phyloP scores from a whole-genome alignment of 1,140 invertebrate species.

The Atta texana region DNA sequence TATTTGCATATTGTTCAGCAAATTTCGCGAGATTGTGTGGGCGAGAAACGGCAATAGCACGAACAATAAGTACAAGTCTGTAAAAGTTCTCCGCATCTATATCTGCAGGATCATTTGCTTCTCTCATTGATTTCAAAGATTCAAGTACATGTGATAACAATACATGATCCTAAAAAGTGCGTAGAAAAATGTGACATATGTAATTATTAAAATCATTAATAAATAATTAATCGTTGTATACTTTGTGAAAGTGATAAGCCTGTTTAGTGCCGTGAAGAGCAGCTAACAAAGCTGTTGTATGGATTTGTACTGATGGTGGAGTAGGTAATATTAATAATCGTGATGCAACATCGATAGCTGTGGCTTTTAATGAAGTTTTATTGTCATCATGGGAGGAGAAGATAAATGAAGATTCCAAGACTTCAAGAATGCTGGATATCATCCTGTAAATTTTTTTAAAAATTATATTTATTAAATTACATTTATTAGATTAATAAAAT shows the following conservation, averaged over 20 bases:
- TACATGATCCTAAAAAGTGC: slow-evolving; percentile 90
- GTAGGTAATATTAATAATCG: slow-evolving; percentile 94
- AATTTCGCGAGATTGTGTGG: slow-evolving; percentile 94
- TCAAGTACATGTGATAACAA: slow-evolving; percentile 92
- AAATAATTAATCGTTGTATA: slow-evolving; percentile 72
- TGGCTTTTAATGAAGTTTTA: slow-evolving; percentile 85
- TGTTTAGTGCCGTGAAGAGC: slow-evolving; percentile 91
- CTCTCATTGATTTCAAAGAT: slow-evolving; percentile 89
- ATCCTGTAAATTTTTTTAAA: slow-evolving; percentile 86
- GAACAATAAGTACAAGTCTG: slow-evolving; percentile 93
- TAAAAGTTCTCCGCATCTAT: slow-evolving; percentile 97
- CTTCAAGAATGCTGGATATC: slow-evolving; percentile 91
- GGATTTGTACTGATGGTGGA: slow-evolving; percentile 91
- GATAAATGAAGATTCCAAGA: slow-evolving; percentile 90
- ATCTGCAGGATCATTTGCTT: slow-evolving; percentile 86
- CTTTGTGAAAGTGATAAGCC: slow-evolving; percentile 95
- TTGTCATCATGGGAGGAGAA: slow-evolving; percentile 84
- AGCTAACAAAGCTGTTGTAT: slow-evolving; percentile 92
- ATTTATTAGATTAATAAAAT: too few relatives aligned
- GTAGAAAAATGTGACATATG: background rate
- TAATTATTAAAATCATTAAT: background rate
- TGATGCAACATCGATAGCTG: slow-evolving; percentile 91
- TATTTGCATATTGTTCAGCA: slow-evolving; percentile 88
- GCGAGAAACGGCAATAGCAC: slow-evolving; percentile 94
- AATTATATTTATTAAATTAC: background rate